A percentile compares a stretch with the other conserved stretches of the same genome.
phyloP scores from a whole-genome alignment of 2,888 invertebrate species.

The Dasypogon diadema region DNA sequence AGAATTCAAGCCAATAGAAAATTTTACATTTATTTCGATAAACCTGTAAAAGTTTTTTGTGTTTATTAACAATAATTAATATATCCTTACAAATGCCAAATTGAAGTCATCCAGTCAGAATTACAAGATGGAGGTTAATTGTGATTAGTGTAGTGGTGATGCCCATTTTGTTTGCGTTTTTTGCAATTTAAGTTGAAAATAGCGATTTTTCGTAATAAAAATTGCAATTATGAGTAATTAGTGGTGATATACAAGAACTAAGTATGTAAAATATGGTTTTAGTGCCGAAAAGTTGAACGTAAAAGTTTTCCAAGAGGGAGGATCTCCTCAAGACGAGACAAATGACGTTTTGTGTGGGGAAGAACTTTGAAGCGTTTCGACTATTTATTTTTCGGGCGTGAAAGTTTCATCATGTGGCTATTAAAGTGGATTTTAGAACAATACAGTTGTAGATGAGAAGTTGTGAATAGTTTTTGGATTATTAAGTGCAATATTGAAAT shows the following conservation, averaged over 20 bases:
- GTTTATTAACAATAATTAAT: no score
- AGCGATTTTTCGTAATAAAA: conserved; percentile 35
- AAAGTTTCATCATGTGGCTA: conserved; percentile 22
- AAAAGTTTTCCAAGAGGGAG: conserved; percentile 10
- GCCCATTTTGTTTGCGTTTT: conserved; percentile 57
- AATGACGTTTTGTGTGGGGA: conserved; percentile 54
- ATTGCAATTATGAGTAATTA: not conserved
- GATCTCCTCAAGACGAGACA: conserved; percentile 18
- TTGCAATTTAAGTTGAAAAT: conserved; percentile 49
- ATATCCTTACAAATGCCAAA: no score
- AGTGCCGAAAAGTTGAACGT: no score
- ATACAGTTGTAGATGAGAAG: not conserved
- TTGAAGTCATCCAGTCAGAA: no score
- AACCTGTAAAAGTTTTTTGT: no score
- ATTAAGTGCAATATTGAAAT: conserved; percentile 39
- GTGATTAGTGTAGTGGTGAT: conserved; percentile 52
- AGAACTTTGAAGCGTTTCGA: conserved; percentile 30
- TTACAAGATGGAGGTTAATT: conserved; percentile 22
- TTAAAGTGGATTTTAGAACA: conserved; percentile 6
- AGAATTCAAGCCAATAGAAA: no score
- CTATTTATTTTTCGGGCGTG: conserved; percentile 30
- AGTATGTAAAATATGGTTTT: not conserved
- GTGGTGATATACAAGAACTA: not conserved
- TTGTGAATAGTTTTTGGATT: no score
- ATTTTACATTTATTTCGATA: no score